These are phyloP conservation scores for Panagrolaimus sp. DNA, from an alignment of 1,140 invertebrate species.

Conservation along the genomic window DNA sequence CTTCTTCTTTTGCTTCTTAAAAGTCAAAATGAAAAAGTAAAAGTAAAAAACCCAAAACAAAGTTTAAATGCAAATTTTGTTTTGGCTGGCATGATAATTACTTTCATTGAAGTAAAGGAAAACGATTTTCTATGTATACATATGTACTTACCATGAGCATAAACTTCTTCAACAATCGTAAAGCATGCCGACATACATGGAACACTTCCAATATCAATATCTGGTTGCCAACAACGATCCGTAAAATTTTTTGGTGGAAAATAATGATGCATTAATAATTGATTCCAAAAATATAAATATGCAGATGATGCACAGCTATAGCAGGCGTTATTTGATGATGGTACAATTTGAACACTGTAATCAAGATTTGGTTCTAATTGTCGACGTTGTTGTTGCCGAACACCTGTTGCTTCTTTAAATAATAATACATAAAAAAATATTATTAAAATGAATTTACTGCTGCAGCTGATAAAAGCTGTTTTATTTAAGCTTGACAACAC, in stretches of 20 bases:
- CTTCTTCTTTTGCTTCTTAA: no score
- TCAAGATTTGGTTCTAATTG: background rate
- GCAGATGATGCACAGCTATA: conserved; percentile 38
- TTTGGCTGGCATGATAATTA: no score
- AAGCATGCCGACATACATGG: conserved; percentile 46
- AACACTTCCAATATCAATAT: conserved; percentile 30
- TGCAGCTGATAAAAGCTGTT: background rate
- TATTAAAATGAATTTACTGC: background rate
- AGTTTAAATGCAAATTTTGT: no score
- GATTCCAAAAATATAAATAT: conserved; percentile 42
- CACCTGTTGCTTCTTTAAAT: background rate
- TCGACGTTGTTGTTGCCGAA: conserved; percentile 4
- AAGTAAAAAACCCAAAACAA: no score
- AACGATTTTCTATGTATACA: no score
- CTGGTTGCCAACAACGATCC: conserved; percentile 44
- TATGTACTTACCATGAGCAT: conserved; percentile 15
- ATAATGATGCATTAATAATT: conserved; percentile 47
- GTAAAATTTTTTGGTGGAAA: conserved; percentile 53
- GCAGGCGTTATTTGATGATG: conserved; percentile 3
- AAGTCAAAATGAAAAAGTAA: no score
- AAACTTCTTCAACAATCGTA: conserved; percentile 47
- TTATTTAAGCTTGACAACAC: background rate
- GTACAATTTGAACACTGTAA: background rate
- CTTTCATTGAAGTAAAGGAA: no score
- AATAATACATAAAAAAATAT: no score